A percentile compares a stretch with the other conserved stretches of the same genome.
Evolutionary conservation across 2,888 invertebrate species (phyloP).

Genomic region (Agonopterix alstromeriana): DNA sequence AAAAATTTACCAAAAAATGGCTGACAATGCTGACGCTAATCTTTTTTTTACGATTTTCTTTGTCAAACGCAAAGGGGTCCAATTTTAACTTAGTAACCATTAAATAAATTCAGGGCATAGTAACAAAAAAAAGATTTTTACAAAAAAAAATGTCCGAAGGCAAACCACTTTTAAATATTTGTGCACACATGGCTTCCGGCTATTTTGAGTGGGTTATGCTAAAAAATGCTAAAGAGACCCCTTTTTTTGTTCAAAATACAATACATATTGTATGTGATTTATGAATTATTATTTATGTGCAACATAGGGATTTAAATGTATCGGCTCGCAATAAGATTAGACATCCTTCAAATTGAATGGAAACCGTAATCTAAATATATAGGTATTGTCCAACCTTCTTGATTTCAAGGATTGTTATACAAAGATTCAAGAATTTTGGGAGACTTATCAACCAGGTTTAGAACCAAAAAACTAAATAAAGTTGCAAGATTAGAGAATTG

Average conservation of each 20-base stretch:
- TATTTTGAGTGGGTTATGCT: slow-evolving; percentile 71
- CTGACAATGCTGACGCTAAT: slow-evolving; percentile 65
- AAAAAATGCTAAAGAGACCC: slow-evolving; percentile 46
- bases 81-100: slow-evolving; percentile 67
- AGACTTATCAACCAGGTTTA: no score
- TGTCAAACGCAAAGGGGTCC: slow-evolving; percentile 62
- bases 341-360: slow-evolving; percentile 24
- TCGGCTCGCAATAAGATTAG: slow-evolving; percentile 25
- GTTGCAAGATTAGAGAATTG: no score
- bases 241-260: slow-evolving; percentile 35
- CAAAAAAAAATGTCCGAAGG: slow-evolving; percentile 56
- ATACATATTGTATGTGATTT: slow-evolving; percentile 40
- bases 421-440: no score
- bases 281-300: slow-evolving; percentile 25
- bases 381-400: slow-evolving; percentile 27
- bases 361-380: slow-evolving; percentile 35
- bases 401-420: slow-evolving; percentile 10
- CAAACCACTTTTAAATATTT: slow-evolving; percentile 71
- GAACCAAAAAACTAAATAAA: no score
- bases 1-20: slow-evolving; percentile 55
- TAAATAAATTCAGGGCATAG: slow-evolving; percentile 61
- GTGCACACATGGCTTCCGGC: slow-evolving; percentile 74
- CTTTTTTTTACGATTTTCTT: slow-evolving; percentile 55
- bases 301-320: slow-evolving; percentile 19
- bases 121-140: slow-evolving; percentile 33